A percentile compares a stretch with the other conserved stretches of the same genome.
Conservation (phyloP, 2,888 invertebrate species). For the Patella pellucida region DNA sequence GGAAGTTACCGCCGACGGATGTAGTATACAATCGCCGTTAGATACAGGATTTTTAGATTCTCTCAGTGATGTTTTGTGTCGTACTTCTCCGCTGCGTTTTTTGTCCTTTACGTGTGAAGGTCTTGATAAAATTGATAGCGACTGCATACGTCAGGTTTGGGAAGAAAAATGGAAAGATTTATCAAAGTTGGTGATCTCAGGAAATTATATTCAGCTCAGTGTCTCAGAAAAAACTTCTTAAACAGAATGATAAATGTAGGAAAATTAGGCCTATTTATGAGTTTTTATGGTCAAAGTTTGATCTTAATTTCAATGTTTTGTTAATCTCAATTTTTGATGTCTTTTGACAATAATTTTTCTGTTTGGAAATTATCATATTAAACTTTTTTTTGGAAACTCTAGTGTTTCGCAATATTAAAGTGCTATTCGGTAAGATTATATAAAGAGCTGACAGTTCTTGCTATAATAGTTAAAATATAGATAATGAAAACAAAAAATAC, state of each 20-base stretch:
- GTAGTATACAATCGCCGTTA: conserved; percentile 53
- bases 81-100: conserved; percentile 36
- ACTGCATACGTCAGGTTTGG: conserved; percentile 52
- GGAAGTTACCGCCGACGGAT: conserved; percentile 43
- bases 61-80: conserved; percentile 48
- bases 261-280: too few species aligned
- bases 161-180: conserved; percentile 45
- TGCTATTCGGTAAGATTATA: too few species aligned
- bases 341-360: too few species aligned
- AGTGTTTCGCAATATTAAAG: too few species aligned
- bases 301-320: too few species aligned
- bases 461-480: too few species aligned
- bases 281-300: too few species aligned
- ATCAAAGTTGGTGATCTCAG: conserved; percentile 29
- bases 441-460: too few species aligned
- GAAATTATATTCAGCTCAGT: conserved; percentile 26
- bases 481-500: too few species aligned
- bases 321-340: too few species aligned
- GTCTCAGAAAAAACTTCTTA: conserved; percentile 18
- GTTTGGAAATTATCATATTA: too few species aligned
- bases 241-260: background rate
- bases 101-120: conserved; percentile 44
- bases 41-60: conserved; percentile 50
- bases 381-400: too few species aligned
- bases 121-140: conserved; percentile 46